These are phyloP conservation scores for Cydia fagiglandana DNA, from an alignment of 1,140 invertebrate species.

Conservation along the genomic window DNA sequence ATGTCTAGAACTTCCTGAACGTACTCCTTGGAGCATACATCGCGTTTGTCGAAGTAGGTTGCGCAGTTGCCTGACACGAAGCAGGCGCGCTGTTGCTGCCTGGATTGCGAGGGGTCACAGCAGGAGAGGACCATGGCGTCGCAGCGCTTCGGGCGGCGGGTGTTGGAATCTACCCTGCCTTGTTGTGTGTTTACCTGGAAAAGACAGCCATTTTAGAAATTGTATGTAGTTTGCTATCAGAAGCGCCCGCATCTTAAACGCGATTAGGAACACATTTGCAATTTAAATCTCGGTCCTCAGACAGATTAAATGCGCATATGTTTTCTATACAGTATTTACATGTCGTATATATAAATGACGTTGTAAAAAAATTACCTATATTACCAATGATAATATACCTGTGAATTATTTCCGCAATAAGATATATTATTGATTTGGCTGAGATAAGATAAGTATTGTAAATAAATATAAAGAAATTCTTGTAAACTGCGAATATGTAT, in stretches of 20 bases:
- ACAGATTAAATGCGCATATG: not conserved
- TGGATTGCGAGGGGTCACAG: conserved; percentile 61
- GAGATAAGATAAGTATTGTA: not conserved
- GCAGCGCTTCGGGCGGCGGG: conserved; percentile 73
- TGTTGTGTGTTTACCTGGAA: not conserved
- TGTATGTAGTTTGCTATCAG: not conserved
- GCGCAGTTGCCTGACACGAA: not conserved
- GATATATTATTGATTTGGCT: not conserved
- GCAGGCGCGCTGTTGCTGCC: conserved; percentile 8
- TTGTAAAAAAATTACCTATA: not conserved
- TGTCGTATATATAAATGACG: not conserved
- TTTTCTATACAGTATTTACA: not conserved
- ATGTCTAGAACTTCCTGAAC: conserved; percentile 21
- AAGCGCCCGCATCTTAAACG: not conserved
- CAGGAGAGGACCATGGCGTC: conserved; percentile 84
- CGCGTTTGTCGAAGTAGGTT: not conserved
- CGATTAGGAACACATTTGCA: not conserved
- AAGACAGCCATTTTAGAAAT: not conserved
- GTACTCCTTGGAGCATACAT: not conserved
- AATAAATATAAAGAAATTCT: conserved; percentile 5
- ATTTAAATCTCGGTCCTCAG: not conserved
- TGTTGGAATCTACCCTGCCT: not conserved
- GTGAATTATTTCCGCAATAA: not conserved
- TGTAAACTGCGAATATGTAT: not conserved
- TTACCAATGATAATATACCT: not conserved